Conservation (phyloP, 2,113 vertebrate genomes). For the Forbesichthys papilliferus region DNA sequence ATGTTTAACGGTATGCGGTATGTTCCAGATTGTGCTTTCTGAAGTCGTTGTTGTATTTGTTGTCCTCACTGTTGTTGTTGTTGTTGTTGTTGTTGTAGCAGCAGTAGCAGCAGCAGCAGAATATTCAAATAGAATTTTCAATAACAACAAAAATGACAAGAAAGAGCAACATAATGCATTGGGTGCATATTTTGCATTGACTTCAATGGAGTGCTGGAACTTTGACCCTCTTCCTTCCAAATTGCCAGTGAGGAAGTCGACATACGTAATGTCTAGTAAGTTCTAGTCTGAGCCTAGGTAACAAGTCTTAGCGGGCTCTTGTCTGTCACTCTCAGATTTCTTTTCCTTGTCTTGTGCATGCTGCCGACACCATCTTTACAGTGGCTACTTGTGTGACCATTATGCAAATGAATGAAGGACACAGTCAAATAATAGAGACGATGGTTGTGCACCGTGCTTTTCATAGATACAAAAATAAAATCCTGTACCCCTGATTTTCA, state of each 20-base stretch:
- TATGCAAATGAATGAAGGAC: conserved; percentile 42
- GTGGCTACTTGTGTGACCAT: conserved; percentile 17
- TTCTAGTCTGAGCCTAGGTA: conserved; percentile 37
- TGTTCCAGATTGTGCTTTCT: not conserved
- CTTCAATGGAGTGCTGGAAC: too few species aligned
- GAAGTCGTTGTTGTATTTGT: too few species aligned
- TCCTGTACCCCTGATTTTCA: not conserved
- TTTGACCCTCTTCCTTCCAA: too few species aligned
- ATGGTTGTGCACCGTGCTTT: conserved; percentile 8
- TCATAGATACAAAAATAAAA: not conserved
- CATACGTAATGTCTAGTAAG: conserved; percentile 14
- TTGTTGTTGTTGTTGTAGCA: too few species aligned
- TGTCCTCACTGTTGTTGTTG: too few species aligned
- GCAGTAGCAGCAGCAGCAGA: too few species aligned
- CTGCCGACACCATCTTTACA: conserved; percentile 15
- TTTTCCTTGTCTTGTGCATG: conserved; percentile 26
- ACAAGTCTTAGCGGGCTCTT: conserved; percentile 35
- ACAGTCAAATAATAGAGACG: conserved; percentile 44
- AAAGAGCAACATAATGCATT: too few species aligned
- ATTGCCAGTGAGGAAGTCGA: too few species aligned
- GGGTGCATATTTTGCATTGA: too few species aligned
- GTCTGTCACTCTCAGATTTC: conserved; percentile 37
- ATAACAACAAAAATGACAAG: too few species aligned
- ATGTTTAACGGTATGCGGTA: conserved; percentile 17
- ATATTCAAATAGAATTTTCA: too few species aligned